Base-by-base conservation (phyloP, 2,797 vertebrate genomes). In the Leucoraja ocellata region DNA sequence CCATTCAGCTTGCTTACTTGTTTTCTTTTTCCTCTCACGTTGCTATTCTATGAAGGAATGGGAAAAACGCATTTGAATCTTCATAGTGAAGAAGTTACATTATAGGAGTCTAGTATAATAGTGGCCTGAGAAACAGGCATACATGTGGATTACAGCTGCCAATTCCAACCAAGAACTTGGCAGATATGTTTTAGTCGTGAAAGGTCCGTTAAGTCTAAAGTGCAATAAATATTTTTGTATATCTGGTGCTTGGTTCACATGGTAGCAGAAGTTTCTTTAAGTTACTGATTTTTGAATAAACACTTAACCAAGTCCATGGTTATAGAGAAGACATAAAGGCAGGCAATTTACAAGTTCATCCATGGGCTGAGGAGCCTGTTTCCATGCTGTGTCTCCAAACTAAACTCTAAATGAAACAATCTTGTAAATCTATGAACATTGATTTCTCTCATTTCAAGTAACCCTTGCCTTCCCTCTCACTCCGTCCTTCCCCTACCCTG, bases 11-110 rank as follows among this genome's bases (percentile, higher is more conserved):
- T 39, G 46, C 71, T 80, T 84, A 23, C 16, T 91, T 46, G 25
- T 54, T 74, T 92, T 74, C 65, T 74, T 92, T 92, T 74, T 92
- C 71, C 39, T 92, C 90, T 71, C 54, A 92, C 71, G 76, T 92
- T 74, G 90, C 90, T 92, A 92, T 92, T 92, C 90, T 92, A 54
- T 74, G 68, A 92, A 92, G 71, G 68, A 74, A 92, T 92, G 90
- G 90, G 90, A 32, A 92, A 92, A 92, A 92, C 76, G 76, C 36
- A 76, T 74, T 92, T 92, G 71, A 92, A 92, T 92, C 90, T 92
- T 92, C 90, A 92, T 92, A 92, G 46, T 92, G 90, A 92, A 92
- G 90, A 92, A 92, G 65, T 74, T 92, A 54, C 90, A 92, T 92
- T 92, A 92, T 74, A 74, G 90, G 39, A 92, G 71, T 76, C 36